These are phyloP conservation scores for Rana temporaria DNA, from an alignment of 2,113 vertebrate genomes.

Conservation along the genomic window DNA sequence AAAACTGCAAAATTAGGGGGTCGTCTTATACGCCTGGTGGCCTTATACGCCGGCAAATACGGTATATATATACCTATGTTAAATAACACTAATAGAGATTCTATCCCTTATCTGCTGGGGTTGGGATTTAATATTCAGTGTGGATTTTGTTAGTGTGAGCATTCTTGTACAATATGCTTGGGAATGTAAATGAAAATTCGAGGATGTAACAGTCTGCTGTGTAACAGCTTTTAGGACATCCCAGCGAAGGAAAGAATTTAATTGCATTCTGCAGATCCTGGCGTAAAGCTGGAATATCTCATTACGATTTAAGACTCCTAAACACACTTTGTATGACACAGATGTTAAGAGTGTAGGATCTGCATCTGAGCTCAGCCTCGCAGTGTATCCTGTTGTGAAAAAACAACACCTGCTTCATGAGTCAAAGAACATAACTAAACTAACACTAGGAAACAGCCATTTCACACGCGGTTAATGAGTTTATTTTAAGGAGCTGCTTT, in stretches of 20 bases:
- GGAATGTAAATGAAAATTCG: not conserved
- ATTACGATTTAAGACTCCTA: slow-evolving; percentile 31
- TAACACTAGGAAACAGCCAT: slow-evolving; percentile 8
- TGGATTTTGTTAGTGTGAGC: no score
- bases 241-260: slow-evolving; percentile 5
- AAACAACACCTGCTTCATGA: slow-evolving; percentile 38
- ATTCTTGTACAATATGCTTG: no score
- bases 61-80: no score
- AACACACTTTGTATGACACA: slow-evolving; percentile 26
- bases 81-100: no score
- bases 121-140: no score
- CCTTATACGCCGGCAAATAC: no score
- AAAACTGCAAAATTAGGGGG: no score
- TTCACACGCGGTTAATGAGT: slow-evolving; percentile 12
- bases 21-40: no score
- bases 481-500: not conserved
- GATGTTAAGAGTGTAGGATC: slow-evolving; percentile 1
- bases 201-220: slow-evolving; percentile 9
- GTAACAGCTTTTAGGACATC: slow-evolving; percentile 16
- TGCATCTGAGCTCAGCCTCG: slow-evolving; percentile 23
- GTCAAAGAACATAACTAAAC: slow-evolving; percentile 8
- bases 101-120: no score
- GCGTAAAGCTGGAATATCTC: slow-evolving; percentile 38
- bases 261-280: slow-evolving; percentile 34
- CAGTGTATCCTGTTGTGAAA: slow-evolving; percentile 28